phyloP scores from a whole-genome alignment of 2,113 vertebrate species.

The Scartelaos histophorus region DNA sequence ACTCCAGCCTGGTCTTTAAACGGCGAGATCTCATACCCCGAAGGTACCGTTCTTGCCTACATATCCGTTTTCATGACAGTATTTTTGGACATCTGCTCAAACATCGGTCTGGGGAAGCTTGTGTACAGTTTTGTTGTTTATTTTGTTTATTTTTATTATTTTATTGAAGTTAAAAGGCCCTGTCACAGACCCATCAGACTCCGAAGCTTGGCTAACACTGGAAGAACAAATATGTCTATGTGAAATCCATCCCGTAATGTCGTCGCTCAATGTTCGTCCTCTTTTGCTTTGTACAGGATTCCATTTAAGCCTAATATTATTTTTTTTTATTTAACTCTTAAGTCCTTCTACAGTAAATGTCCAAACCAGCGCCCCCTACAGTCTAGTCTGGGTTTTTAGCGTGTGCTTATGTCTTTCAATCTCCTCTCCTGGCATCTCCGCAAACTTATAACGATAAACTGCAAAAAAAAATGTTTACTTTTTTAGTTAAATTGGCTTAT shows the following conservation, averaged over 20 bases:
- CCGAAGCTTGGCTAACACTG: slow-evolving; percentile 87
- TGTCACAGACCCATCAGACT: slow-evolving; percentile 57
- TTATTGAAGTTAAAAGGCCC: slow-evolving; percentile 26
- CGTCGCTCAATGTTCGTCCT: neutral
- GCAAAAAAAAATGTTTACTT: too few species aligned
- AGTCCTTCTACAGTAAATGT: neutral
- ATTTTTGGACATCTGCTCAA: slow-evolving; percentile 14
- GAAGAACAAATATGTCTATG: slow-evolving; percentile 85
- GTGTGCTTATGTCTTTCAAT: neutral
- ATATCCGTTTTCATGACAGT: neutral
- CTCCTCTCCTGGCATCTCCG: neutral
- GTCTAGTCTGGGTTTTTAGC: neutral
- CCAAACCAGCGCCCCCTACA: neutral
- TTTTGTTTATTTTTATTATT: slow-evolving; percentile 26
- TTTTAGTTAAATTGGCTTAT: too few species aligned
- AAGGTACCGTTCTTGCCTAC: slow-evolving; percentile 1
- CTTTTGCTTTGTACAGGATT: neutral
- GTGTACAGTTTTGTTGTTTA: slow-evolving; percentile 35
- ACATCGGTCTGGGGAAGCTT: slow-evolving; percentile 19
- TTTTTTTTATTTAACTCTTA: neutral
- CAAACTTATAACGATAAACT: too few species aligned
- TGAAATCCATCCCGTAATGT: slow-evolving; percentile 79
- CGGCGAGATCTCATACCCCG: neutral
- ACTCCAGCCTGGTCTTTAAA: neutral
- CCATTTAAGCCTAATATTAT: neutral